These are phyloP conservation scores for Drosophila hydei DNA, from an alignment of 1,140 invertebrate genomes.

Conservation along the genomic window DNA sequence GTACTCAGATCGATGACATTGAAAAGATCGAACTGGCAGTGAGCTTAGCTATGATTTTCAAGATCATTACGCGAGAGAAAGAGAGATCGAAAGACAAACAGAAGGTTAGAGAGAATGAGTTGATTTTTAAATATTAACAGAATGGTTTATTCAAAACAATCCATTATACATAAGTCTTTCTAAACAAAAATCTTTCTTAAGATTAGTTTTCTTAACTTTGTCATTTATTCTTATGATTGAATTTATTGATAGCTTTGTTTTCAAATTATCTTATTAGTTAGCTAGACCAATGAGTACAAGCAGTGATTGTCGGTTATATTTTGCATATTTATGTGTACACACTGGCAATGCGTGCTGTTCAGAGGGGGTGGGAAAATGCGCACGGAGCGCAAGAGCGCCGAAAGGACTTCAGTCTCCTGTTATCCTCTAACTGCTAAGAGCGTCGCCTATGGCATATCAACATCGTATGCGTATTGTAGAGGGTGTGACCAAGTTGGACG, in stretches of 20 bases:
- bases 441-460: slow-evolving; percentile 49
- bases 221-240: neutral
- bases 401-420: slow-evolving; percentile 51
- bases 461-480: slow-evolving; percentile 69
- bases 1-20: neutral
- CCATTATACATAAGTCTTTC: too few relatives aligned
- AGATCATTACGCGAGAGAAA: neutral
- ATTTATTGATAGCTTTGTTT: neutral
- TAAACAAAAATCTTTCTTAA: neutral
- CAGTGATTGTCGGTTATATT: neutral
- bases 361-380: slow-evolving; percentile 44
- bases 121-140: too few relatives aligned
- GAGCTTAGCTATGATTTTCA: neutral
- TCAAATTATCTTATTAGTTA: neutral
- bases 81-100: too few relatives aligned
- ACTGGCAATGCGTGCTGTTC: slow-evolving; percentile 14
- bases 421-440: slow-evolving; percentile 61
- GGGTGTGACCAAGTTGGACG: slow-evolving; percentile 83
- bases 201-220: neutral
- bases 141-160: too few relatives aligned
- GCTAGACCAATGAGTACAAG: slow-evolving; percentile 19
- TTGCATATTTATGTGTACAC: slow-evolving; percentile 12
- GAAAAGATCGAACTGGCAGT: neutral
- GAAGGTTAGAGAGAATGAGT: neutral
- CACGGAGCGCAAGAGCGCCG: slow-evolving; percentile 24